Base-by-base conservation (phyloP, 2,797 vertebrate species). In the Epinephelus malabaricus region DNA sequence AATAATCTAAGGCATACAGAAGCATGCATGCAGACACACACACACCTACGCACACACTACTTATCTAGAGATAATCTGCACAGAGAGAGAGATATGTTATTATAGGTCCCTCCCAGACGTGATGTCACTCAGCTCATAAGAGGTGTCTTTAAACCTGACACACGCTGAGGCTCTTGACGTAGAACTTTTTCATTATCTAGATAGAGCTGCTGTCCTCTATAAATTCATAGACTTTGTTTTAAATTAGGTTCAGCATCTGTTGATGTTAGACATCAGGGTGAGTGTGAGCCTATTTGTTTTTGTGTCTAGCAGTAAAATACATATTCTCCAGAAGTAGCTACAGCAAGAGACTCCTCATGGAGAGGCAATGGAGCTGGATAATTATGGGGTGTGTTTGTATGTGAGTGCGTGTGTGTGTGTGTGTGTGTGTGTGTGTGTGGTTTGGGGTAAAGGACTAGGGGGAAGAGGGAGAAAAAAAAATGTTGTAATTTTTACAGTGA, bases 401-500 rank as follows among this genome's bases (percentile, higher is more conserved):
- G 73, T 71, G 45, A 74, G 82, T 82, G 70, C 81, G 54, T 75
- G 47, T 73, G 56, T 70, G 61, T 67, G 30, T 66, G 68, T 75
- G 46, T 55, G 14, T 75, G 64, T 73, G 56, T 70, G 61, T 64
- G 69, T 21, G 18, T 81, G 59, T 84, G 86, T 13, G 88, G 79
- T 88, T 88, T 82, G 60, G 84, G 66, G 82, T 81, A 87, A 83
- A 88, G 82, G 90, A 87, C 77, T 69, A 18, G 67, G 69, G 76
- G 43, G 1, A 53, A 56, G 76, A 60, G 18, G 50, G 4, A 1
- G 17, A 50, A 51, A 88, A 87, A 89, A 88, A 83, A 83, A 83
- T 72, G 83, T 89, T 90, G 86, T 92, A 93, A 89, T 92, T 95
- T 95, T 95, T 94, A 94, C 91, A 91, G 93, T 93, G 89, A 93